Evolutionary conservation across 2,888 invertebrate species (phyloP), one percentile per base, ranked within the genome.

Genomic region (Ephialtes manifestator): DNA sequence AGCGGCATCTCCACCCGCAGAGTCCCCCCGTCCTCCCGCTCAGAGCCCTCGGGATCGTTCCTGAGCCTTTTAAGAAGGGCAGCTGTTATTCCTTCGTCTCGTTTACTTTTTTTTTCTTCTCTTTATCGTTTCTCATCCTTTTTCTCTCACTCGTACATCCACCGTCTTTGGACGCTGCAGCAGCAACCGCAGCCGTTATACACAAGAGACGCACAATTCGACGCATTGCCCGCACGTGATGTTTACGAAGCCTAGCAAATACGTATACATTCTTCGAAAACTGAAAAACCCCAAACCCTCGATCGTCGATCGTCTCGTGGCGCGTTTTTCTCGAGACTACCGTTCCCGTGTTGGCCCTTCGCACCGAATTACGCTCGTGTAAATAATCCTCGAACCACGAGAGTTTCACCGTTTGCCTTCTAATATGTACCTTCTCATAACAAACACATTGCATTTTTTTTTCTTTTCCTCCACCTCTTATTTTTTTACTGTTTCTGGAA

Each of bases 51-150:
- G 75, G 81, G 81, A 81, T 84, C 77, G 55, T 68, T 68, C 15
- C 43, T 35, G 78, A 81, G 80, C 85, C 82, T 88, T 88, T 86
- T 72, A 85, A 78, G 86, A 84, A 83, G 88, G 81, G 83, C 87
- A 88, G 87, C 85, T 87, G 87, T 77, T 76, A 58, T 85, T 85
- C 84, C 74, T 86, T 81, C 76, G 80, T 83, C 55, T 53, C 82
- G 48, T 83, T 78, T 80, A 70, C 84, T 63, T 68, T 71, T 84
- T 70, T 20, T 68, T 78, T 60, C 81, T 71, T 28, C 60, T 72
- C 55, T 76, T 65, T 60, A 67, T 72, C 68, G 48, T 20, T 48
- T 68, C 68, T 68, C 67, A 58, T 77, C 60, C 75, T 80, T 81
- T 70, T 67, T 63, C 83, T 76, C 65, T 82, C 75, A 71, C 77